phyloP scores from a whole-genome alignment of 2,888 invertebrate genomes.

The Sthenelais limicola region DNA sequence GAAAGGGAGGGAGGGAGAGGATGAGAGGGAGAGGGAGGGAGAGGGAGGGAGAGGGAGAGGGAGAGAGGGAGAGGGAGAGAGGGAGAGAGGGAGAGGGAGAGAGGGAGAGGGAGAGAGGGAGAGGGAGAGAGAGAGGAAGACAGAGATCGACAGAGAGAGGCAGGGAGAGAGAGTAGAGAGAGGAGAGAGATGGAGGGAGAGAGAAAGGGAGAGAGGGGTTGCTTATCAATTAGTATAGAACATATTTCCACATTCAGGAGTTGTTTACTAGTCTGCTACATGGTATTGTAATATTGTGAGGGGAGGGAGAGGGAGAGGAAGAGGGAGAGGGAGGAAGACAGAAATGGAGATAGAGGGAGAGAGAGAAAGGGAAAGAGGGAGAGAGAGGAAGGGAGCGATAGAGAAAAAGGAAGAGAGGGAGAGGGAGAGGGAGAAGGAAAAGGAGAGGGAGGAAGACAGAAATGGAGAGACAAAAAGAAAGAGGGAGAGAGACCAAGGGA shows the following conservation, averaged over 20 bases:
- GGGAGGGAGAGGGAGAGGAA: no score
- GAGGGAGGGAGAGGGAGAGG: conserved; percentile 8
- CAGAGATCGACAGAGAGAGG: no score
- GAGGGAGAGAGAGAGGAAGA: no score
- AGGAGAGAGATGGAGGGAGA: no score
- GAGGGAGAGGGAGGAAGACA: conserved; percentile 14
- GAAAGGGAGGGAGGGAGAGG: not conserved
- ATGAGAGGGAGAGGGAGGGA: conserved; percentile 2
- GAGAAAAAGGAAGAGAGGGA: not conserved
- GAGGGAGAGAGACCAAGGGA: not conserved
- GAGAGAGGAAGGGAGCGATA: not conserved
- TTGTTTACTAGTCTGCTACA: no score
- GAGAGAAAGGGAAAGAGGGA: not conserved
- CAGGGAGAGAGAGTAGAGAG: no score
- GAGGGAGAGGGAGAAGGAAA: not conserved
- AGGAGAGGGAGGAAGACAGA: not conserved
- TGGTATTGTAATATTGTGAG: no score
- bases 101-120: no score
- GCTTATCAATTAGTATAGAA: no score
- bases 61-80: conserved; percentile 9
- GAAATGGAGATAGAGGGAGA: not conserved
- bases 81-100: conserved; percentile 22
- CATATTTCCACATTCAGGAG: no score
- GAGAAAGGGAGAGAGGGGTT: no score
- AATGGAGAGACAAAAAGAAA: not conserved